These are phyloP conservation scores for Malurus elegans DNA, from an alignment of 2,113 vertebrate species.

Conservation along the genomic window DNA sequence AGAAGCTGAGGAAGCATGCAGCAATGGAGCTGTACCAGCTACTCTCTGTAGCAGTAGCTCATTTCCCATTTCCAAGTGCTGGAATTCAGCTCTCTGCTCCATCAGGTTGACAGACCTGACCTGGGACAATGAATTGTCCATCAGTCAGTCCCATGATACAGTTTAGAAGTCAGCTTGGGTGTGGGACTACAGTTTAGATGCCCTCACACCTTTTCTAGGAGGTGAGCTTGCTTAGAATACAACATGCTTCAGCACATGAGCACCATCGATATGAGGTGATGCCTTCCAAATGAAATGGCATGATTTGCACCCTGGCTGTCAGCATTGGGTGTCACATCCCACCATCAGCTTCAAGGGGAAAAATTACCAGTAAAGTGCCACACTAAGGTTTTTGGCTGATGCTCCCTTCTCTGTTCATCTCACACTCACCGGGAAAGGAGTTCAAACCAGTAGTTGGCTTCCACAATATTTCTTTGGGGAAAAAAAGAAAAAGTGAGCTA, in stretches of 20 bases:
- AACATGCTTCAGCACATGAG: rapidly evolving
- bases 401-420: background rate
- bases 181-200: background rate
- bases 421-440: background rate
- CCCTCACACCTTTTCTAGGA: background rate
- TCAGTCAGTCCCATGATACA: background rate
- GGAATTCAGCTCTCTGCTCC: background rate
- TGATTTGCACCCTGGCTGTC: background rate
- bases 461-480: background rate
- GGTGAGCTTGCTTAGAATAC: background rate
- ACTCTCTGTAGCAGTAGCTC: background rate
- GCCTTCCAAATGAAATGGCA: background rate
- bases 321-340: background rate
- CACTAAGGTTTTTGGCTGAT: background rate
- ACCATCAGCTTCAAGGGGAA: background rate
- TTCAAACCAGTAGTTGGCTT: background rate
- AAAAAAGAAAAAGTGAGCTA: background rate
- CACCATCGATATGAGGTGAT: rapidly evolving
- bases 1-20: background rate
- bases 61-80: background rate
- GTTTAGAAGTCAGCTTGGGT: background rate
- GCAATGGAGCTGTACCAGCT: background rate
- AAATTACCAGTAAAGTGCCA: background rate
- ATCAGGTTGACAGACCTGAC: background rate
- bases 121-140: background rate